Base-by-base conservation (phyloP, 2,797 vertebrate species). In the Craterocephalus amniculus region DNA sequence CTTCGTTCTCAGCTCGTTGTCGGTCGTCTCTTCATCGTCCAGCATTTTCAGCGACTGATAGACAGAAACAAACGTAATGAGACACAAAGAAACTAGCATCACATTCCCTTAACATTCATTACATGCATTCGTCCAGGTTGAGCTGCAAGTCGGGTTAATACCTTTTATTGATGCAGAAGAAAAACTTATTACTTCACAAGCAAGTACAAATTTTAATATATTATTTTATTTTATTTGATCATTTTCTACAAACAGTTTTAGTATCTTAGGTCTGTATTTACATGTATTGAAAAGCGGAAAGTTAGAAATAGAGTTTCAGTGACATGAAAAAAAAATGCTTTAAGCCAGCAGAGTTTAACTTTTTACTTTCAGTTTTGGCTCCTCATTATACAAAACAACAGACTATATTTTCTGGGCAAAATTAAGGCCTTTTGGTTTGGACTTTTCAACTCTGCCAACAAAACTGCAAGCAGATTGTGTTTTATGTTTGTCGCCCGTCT, bases 1-100 rank as follows among this genome's bases (percentile, higher is more conserved):
- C 91, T 99, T 99, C 66, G 93, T 84, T 90, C 95, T 91, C 79
- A 99, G 92, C 38, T 99, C 98, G 51, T 94, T 98, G 91, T 99
- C 98, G 22, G 97, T 99, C 2, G 94, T 77, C 91, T 99, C 97
- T 84, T 99, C 98, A 73, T 96, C 95, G 67, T 97, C 93, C 86
- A 99, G 87, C 88, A 99, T 94, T 85, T 96, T 97, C 71, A 99
- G 85, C 55, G 98, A 96, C 97, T 99, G 66, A 43, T 49, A 61
- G 57, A 80, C 26, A 62, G n/a, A 70, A 59, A 65, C n/a, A 70
- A 35, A 38, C 3, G 9, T 34, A 34, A 57, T 24, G 16, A 29
- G 24, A 31, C 29, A 51, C n/a, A 51, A 36, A 63, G 1, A 40
- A 5, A 40, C 13, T 36, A 34, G 32, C 5, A 38, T 22, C 45